These are phyloP conservation scores for Orthosia gothica DNA, from an alignment of 2,888 invertebrate species.

Conservation along the genomic window DNA sequence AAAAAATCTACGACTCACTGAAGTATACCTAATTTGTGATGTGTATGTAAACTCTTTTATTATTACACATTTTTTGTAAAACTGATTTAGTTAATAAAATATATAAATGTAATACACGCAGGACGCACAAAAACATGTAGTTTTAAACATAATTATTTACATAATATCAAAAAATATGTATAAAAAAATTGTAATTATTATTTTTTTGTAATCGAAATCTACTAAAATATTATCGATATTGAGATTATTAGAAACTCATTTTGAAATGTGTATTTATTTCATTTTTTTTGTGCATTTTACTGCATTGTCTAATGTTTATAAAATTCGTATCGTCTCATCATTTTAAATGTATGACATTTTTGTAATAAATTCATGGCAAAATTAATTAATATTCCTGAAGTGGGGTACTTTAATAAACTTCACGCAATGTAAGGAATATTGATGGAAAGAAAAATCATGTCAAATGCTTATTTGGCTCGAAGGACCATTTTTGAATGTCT, in stretches of 20 bases:
- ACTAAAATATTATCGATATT: constrained; percentile 56
- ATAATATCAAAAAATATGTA: constrained; percentile 37
- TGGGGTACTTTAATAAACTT: not conserved
- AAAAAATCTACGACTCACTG: constrained; percentile 32
- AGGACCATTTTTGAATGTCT: constrained; percentile 60
- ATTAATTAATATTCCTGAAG: constrained; percentile 29
- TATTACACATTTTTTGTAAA: constrained; percentile 56
- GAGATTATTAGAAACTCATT: constrained; percentile 75
- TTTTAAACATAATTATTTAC: constrained; percentile 51
- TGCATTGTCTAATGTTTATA: constrained; percentile 56
- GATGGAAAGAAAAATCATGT: constrained; percentile 14
- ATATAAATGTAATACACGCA: constrained; percentile 22
- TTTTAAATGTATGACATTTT: constrained; percentile 63
- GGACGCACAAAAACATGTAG: constrained; percentile 58
- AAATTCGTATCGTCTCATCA: constrained; percentile 47
- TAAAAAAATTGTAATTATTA: constrained; percentile 27
- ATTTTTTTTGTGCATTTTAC: constrained; percentile 59
- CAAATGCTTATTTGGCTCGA: constrained; percentile 42
- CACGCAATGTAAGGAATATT: constrained; percentile 16
- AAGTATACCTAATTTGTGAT: constrained; percentile 49
- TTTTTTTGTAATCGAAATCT: constrained; percentile 59
- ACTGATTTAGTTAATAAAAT: constrained; percentile 47
- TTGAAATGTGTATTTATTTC: constrained; percentile 63
- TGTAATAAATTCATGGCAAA: constrained; percentile 41
- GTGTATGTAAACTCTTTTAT: constrained; percentile 26